Conservation (phyloP, 2,888 invertebrate species). For the Anticlea derivata region DNA sequence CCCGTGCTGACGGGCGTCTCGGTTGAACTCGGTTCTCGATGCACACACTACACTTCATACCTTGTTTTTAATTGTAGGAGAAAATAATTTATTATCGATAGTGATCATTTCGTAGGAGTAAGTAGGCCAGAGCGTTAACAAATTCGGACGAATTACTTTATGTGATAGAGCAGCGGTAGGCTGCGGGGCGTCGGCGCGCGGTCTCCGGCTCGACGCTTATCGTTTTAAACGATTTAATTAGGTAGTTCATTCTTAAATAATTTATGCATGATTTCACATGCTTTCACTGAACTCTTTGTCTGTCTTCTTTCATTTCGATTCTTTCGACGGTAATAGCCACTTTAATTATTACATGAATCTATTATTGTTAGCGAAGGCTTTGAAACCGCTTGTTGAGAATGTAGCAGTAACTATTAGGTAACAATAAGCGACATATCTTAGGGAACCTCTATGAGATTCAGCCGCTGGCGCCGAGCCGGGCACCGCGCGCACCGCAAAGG, state of each 20-base stretch:
- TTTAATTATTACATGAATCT: constrained; percentile 52
- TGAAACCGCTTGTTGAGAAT: constrained; percentile 60
- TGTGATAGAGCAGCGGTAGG: constrained; percentile 73
- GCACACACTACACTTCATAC: constrained; percentile 75
- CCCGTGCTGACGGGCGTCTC: constrained; percentile 62
- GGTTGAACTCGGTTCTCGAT: constrained; percentile 50
- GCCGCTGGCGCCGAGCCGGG: constrained; percentile 58
- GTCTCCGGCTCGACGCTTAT: constrained; percentile 57
- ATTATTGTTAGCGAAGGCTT: constrained; percentile 47
- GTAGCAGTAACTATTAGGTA: constrained; percentile 54
- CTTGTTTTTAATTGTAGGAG: constrained; percentile 78
- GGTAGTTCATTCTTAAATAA: constrained; percentile 39
- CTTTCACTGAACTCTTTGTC: constrained; percentile 48
- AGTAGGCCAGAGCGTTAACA: constrained; percentile 81
- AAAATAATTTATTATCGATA: constrained; percentile 82
- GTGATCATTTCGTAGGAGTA: constrained; percentile 80
- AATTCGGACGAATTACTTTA: constrained; percentile 80
- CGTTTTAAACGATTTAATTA: constrained; percentile 43
- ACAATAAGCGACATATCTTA: constrained; percentile 75
- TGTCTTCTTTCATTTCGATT: constrained; percentile 43
- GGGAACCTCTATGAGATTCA: constrained; percentile 44
- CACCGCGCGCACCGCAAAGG: constrained; percentile 45
- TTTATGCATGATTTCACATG: constrained; percentile 58
- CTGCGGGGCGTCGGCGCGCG: constrained; percentile 50
- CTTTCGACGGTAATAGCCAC: constrained; percentile 52